These are phyloP conservation scores for Kryphioiulus occultus DNA, from an alignment of 2,888 invertebrate genomes.

Conservation along the genomic window DNA sequence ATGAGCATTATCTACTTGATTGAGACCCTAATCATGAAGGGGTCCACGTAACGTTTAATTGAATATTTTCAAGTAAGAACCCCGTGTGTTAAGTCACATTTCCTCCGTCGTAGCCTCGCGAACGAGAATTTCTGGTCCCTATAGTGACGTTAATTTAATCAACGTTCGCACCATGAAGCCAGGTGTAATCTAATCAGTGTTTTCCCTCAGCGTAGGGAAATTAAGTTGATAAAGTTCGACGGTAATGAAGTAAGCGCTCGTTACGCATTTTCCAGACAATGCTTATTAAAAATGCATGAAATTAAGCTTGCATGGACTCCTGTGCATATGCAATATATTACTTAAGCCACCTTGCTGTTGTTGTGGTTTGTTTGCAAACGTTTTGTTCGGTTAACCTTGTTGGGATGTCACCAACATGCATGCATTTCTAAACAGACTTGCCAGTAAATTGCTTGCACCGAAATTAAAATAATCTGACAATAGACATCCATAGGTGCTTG, in stretches of 20 bases:
- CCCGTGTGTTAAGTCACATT: background rate
- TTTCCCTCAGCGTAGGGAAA: background rate
- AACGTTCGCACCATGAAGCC: background rate
- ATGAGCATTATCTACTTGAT: background rate
- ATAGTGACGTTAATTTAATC: conserved; percentile 5
- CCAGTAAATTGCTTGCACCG: background rate
- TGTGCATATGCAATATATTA: background rate
- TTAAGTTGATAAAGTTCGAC: conserved; percentile 5
- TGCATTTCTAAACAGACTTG: no score
- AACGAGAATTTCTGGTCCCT: background rate
- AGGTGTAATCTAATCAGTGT: conserved; percentile 5
- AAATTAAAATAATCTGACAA: background rate
- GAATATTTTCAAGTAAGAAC: background rate
- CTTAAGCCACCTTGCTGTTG: background rate
- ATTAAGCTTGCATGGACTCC: background rate
- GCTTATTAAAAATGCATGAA: conserved; percentile 5
- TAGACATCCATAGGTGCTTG: background rate
- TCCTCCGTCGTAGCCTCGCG: background rate
- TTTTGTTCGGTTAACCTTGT: background rate
- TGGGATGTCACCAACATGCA: background rate
- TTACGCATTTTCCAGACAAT: conserved; percentile 5
- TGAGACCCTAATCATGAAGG: background rate
- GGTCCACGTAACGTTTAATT: background rate
- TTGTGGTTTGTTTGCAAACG: background rate
- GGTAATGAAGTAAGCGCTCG: conserved; percentile 5